Evolutionary conservation across 2,113 vertebrate genomes (phyloP).

Genomic region (Lepisosteus oculatus): DNA sequence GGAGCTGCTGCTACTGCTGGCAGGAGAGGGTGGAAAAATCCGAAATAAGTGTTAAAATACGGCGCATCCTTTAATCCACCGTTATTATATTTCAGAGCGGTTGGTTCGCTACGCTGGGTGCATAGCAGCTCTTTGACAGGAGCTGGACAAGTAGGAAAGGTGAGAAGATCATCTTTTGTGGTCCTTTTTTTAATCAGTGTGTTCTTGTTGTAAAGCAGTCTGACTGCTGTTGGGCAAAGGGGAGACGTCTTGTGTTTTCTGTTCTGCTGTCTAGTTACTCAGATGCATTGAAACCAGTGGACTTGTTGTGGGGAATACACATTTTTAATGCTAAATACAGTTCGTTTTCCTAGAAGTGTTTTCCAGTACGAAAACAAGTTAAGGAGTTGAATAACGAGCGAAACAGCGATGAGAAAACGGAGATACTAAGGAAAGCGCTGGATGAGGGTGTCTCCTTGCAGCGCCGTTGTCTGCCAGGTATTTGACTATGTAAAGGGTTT

Average conservation of each 20-base stretch:
- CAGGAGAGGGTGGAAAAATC: conserved; percentile 43
- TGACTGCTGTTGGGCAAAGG: conserved; percentile 19
- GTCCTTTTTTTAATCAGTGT: conserved; percentile 30
- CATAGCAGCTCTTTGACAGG: conserved; percentile 4
- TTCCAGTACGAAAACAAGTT: no score
- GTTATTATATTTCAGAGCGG: conserved; percentile 24
- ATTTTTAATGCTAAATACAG: no score
- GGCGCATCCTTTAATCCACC: conserved; percentile 32
- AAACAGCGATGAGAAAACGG: no score
- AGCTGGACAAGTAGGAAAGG: conserved; percentile 28
- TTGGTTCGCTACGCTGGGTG: conserved; percentile 13
- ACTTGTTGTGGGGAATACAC: background rate
- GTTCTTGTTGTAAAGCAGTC: conserved; percentile 11
- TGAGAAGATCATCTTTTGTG: conserved; percentile 35
- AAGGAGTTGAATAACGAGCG: no score
- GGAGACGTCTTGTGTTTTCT: conserved; percentile 20
- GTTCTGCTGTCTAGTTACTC: background rate
- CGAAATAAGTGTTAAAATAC: conserved; percentile 39
- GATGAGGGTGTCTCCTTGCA: no score
- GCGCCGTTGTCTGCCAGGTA: no score
- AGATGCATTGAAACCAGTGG: background rate
- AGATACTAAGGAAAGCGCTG: no score
- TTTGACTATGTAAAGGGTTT: no score
- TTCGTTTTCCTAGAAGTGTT: no score
- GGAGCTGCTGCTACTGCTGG: conserved; percentile 60